Conservation (phyloP, 64 coral and sea anemone species). For the Montipora foliosa region DNA sequence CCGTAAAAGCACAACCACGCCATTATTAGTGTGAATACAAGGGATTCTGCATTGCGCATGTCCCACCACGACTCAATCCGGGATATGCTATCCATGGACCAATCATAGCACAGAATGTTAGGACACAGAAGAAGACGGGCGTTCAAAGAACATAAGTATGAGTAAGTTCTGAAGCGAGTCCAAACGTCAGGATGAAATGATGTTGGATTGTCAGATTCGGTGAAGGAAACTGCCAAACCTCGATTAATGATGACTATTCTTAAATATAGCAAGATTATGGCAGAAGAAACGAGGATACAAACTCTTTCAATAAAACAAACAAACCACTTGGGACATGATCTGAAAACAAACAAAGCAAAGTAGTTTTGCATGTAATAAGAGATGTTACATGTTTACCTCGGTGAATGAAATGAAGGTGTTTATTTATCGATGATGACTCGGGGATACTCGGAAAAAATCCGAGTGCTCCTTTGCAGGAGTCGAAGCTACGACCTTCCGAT, state of each 20-base stretch:
- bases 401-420: too few species aligned
- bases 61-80: conserved; percentile 68
- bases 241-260: conserved; percentile 65
- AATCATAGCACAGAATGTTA: conserved; percentile 89
- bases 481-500: too few species aligned
- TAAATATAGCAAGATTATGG: conserved; percentile 48
- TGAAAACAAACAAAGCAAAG: conserved; percentile 11
- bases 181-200: conserved; percentile 72
- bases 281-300: conserved; percentile 8
- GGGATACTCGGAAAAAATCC: too few species aligned
- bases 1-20: conserved; percentile 51
- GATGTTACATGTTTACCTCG: too few species aligned
- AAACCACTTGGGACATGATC: conserved; percentile 73
- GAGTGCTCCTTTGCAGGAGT: too few species aligned
- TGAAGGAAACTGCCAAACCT: conserved; percentile 51
- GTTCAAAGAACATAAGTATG: conserved; percentile 75
- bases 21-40: not conserved
- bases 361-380: not conserved
- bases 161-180: conserved; percentile 87
- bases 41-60: conserved; percentile 60
- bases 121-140: conserved; percentile 79
- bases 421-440: too few species aligned
- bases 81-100: conserved; percentile 97
- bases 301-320: conserved; percentile 67
- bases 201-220: conserved; percentile 89